Evolutionary conservation across 2,113 vertebrate species (phyloP).

Genomic region (Pteropus alecto): DNA sequence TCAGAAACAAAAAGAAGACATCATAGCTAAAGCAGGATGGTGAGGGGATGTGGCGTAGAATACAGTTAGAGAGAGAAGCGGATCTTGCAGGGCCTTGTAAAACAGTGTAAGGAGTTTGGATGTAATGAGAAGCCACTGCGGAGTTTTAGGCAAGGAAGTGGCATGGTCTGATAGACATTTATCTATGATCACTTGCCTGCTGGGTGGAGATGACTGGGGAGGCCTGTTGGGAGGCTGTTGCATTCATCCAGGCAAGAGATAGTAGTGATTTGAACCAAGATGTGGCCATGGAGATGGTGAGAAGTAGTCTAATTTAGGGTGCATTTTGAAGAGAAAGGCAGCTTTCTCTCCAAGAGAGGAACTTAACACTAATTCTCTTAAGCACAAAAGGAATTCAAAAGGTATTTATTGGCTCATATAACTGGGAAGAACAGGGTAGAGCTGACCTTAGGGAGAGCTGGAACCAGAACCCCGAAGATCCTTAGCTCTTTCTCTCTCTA

Average conservation of each 20-base stretch:
- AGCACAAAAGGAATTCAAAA: background rate
- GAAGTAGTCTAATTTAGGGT: background rate
- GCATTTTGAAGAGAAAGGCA: background rate
- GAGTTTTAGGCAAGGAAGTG: background rate
- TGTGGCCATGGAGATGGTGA: background rate
- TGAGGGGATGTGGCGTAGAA: background rate
- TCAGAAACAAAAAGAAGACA: background rate
- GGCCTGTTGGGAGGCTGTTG: background rate
- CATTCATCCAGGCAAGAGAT: background rate
- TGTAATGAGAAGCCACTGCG: background rate
- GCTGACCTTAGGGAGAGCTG: background rate
- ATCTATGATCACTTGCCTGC: background rate
- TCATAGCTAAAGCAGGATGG: too few species aligned
- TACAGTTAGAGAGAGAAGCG: background rate
- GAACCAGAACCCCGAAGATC: background rate
- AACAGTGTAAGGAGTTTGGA: background rate
- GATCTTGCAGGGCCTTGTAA: background rate
- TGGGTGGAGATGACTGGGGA: background rate
- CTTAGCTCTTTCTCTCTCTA: background rate
- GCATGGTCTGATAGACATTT: background rate
- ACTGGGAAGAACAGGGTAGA: background rate
- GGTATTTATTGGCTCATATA: background rate
- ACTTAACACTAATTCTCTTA: background rate
- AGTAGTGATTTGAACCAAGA: background rate
- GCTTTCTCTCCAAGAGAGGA: background rate